Percentiles rank a stretch among this genome's conserved stretches.
Conservation (phyloP, 2,113 vertebrate species). For the Oostethus manadensis region DNA sequence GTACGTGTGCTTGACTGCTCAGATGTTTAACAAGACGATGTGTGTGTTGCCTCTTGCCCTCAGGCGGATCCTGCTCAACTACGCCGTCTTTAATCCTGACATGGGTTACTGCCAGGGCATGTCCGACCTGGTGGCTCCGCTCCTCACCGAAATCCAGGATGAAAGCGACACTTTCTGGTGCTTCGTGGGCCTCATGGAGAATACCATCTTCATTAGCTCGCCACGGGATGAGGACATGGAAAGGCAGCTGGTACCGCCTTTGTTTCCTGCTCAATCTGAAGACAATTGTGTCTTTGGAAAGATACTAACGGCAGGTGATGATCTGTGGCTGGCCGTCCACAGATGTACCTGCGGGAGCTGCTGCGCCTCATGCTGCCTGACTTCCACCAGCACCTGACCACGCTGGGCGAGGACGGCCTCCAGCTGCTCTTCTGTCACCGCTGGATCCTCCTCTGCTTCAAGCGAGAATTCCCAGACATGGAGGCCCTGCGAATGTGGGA, state of each 20-base stretch:
- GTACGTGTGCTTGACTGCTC: conserved; percentile 1
- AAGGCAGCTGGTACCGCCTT: conserved; percentile 85
- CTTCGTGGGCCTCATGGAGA: conserved; percentile 98
- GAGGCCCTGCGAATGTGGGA: conserved; percentile 97
- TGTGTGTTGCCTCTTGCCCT: conserved; percentile 8
- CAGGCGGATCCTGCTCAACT: conserved; percentile 93
- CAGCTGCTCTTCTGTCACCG: conserved; percentile 98
- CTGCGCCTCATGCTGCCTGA: conserved; percentile 81
- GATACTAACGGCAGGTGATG: too few relatives aligned
- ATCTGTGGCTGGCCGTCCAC: conserved; percentile 6
- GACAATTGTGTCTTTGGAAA: neutral
- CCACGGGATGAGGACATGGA: conserved; percentile 97
- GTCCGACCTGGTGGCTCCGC: conserved; percentile 93
- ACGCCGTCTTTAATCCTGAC: conserved; percentile 86
- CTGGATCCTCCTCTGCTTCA: conserved; percentile 98
- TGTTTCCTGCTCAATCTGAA: too few relatives aligned
- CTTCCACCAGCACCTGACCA: conserved; percentile 87
- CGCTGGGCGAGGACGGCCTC: conserved; percentile 89
- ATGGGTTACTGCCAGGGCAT: conserved; percentile 97
- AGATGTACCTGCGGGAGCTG: conserved; percentile 93
- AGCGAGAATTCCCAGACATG: conserved; percentile 88
- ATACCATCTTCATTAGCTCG: conserved; percentile 95
- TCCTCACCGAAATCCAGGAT: conserved; percentile 90
- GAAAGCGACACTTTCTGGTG: conserved; percentile 98
- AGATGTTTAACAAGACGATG: conserved; percentile 26